A percentile compares a stretch with the other conserved stretches of the same genome.
Evolutionary conservation across 2,888 invertebrate genomes (phyloP).

Genomic region (Kuschelorhynchus macadamiae): DNA sequence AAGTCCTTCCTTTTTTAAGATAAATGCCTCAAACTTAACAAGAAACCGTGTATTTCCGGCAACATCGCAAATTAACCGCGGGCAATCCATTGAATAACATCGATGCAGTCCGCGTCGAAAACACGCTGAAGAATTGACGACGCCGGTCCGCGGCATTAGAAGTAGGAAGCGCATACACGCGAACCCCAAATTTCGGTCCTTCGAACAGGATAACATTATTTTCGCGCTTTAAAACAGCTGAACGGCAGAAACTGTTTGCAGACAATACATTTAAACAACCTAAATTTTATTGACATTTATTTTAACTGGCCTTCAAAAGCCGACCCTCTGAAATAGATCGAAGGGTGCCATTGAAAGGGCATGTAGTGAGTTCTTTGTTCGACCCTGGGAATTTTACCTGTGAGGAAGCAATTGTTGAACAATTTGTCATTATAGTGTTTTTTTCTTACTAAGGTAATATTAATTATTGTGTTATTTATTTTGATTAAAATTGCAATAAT

Average conservation of each 20-base stretch:
- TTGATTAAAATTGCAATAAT: no score
- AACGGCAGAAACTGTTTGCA: no score
- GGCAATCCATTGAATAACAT: conserved; percentile 42
- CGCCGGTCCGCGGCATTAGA: conserved; percentile 24
- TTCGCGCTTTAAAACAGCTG: no score
- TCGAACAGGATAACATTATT: no score
- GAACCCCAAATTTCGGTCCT: conserved; percentile 22
- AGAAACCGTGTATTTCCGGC: conserved; percentile 13
- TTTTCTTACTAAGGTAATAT: no score
- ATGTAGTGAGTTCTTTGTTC: neutral
- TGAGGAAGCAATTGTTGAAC: no score
- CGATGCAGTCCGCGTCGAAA: conserved; percentile 41
- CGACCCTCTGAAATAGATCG: neutral
- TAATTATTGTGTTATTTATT: no score
- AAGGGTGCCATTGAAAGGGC: neutral
- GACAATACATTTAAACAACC: no score
- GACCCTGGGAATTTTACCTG: neutral
- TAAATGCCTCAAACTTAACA: conserved; percentile 25
- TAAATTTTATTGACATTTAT: no score
- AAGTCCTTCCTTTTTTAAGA: no score
- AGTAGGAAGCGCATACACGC: conserved; percentile 10
- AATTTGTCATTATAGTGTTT: no score
- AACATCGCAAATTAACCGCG: conserved; percentile 39
- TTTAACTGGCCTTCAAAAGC: no score
- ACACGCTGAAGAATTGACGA: conserved; percentile 32